Conservation (phyloP, 35 echinoderm and acorn worm genomes). For the Ophioderma brevispina region DNA sequence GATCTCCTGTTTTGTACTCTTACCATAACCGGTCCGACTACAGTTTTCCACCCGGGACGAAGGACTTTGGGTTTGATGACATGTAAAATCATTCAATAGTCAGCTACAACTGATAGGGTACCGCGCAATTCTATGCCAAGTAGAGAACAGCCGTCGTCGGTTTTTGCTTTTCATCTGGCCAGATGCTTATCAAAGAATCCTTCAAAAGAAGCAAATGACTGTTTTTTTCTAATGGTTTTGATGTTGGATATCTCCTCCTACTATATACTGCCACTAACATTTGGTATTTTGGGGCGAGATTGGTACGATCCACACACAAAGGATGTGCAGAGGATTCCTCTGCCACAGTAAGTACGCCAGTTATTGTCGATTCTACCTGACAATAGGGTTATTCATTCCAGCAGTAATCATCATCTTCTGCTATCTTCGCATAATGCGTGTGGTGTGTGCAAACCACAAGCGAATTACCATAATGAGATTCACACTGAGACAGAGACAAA, state of each 20-base stretch:
- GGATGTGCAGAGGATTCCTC: constrained; percentile 27
- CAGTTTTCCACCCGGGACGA: constrained; percentile 12
- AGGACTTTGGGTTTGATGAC: constrained; percentile 13
- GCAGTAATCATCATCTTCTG: constrained; percentile 39
- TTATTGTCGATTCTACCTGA: constrained; percentile 40
- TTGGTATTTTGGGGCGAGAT: constrained; percentile 36
- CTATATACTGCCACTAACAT: constrained; percentile 37
- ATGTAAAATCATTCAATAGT: not conserved
- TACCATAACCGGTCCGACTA: constrained; percentile 12
- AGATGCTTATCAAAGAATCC: constrained; percentile 4
- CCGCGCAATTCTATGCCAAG: constrained; percentile 22
- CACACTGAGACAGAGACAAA: not conserved
- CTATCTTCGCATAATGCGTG: constrained; percentile 37
- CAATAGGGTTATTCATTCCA: constrained; percentile 26
- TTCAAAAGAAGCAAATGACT: constrained; percentile 23
- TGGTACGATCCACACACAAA: constrained; percentile 37
- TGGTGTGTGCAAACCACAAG: constrained; percentile 27
- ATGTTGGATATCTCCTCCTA: constrained; percentile 33
- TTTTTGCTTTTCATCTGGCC: constrained; percentile 33
- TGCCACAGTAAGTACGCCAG: not conserved
- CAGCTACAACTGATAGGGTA: not conserved
- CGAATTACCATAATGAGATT: constrained; percentile 9
- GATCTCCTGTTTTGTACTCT: constrained; percentile 46
- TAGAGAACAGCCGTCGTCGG: constrained; percentile 12
- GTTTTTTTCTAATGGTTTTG: not conserved